Evolutionary conservation across 2,797 vertebrate genomes (phyloP), one percentile per base, ranked within the genome.

Genomic region (Alosa sapidissima): DNA sequence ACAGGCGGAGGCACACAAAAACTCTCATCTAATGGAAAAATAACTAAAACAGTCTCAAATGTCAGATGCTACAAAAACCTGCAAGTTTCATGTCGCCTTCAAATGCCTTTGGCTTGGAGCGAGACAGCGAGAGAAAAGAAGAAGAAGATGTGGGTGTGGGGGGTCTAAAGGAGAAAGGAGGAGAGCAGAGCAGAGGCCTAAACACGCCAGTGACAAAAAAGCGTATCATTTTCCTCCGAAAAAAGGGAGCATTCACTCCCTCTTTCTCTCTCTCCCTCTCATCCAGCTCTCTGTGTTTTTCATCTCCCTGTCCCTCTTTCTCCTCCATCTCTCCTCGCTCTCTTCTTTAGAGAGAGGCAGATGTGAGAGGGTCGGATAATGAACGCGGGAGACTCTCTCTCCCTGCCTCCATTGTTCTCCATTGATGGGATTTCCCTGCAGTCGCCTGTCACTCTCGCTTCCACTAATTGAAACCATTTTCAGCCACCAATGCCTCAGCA

Each of bases 401-500:
- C 81, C 33, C 86, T 88, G 88, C 91, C 84, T 87, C 86, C 90
- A 88, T 88, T 93, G 87, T 92, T 92, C 91, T 88, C 41, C 72
- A 47, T 47, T 78, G 72, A 78, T 78, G 72, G 72, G 72, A 78
- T 62, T 82, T 90, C 89, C 90, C 88, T 87, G 89, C 72, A 90
- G 92, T 92, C 91, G 91, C 75, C 87, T 88, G 86, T 93, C 93
- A 93, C 87, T 92, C 91, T 91, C 87, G n/a, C 88, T 54, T 86
- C 84, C 88, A 93, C 93, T 94, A 95, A 94, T 93, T 95, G 92
- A 93, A 94, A 92, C 93, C 86, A 89, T 92, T 93, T 96, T 92
- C 88, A 75, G 90, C 85, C n/a, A 49, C 82, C 82, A 75, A 82
- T 68, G 68, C 87, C 87, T 91, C 85, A 33, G 84, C n/a, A 87